A percentile compares a stretch with the other conserved stretches of the same genome.
Evolutionary conservation across 2,113 vertebrate species (phyloP).

Genomic region (Heptranchias perlo): DNA sequence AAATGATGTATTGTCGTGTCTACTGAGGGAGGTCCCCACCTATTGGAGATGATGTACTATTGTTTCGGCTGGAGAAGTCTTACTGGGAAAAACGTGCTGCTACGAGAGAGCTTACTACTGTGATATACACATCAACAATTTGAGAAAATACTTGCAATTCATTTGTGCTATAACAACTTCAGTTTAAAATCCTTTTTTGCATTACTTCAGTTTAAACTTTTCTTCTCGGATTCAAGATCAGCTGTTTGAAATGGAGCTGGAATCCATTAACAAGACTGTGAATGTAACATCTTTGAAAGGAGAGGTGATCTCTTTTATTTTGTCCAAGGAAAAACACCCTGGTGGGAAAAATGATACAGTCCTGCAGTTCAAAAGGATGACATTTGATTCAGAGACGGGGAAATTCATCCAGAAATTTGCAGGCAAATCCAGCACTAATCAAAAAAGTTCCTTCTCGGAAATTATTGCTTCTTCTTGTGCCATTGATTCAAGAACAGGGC

Average conservation of each 20-base stretch:
- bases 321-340: constrained; percentile 46
- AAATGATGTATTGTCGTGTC: not conserved
- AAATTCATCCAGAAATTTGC: constrained; percentile 60
- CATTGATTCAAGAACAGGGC: constrained; percentile 58
- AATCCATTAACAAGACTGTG: constrained; percentile 14
- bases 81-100: not conserved
- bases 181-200: not conserved
- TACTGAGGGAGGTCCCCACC: not conserved
- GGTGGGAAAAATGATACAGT: constrained; percentile 42
- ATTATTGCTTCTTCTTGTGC: constrained; percentile 61
- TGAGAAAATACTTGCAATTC: not conserved
- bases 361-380: constrained; percentile 59
- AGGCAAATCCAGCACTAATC: constrained; percentile 49
- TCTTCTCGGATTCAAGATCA: not conserved
- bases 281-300: constrained; percentile 60
- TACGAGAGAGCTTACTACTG: not conserved
- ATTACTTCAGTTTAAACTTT: not conserved
- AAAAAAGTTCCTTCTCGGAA: constrained; percentile 42
- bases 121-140: not conserved
- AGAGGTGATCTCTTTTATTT: constrained; percentile 65
- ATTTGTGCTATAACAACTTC: not conserved
- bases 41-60: not conserved
- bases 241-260: not conserved
- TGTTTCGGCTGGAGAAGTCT: not conserved
- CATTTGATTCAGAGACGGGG: constrained; percentile 54